Evolutionary conservation across 2,888 invertebrate species (phyloP).

Genomic region (Dasypolia templi): DNA sequence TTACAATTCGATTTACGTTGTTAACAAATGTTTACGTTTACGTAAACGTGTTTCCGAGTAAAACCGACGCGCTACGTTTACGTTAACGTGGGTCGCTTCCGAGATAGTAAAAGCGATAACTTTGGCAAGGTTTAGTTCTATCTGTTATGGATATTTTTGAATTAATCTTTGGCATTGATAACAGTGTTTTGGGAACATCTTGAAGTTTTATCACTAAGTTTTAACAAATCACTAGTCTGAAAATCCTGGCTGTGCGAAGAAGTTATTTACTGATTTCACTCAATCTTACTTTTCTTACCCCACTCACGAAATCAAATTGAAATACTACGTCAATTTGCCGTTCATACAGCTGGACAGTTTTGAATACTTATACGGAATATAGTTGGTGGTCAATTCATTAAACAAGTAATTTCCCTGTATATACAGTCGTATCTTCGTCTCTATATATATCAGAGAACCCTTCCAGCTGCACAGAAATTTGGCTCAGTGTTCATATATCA

Average conservation of each 20-base stretch:
- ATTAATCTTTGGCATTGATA: conserved; percentile 31
- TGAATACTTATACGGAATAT: not conserved
- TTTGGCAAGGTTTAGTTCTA: conserved; percentile 7
- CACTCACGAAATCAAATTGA: no score
- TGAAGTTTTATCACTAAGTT: conserved; percentile 7
- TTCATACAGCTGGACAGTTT: not conserved
- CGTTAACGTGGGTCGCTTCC: conserved; percentile 50
- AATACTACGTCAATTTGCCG: not conserved
- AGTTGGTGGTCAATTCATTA: not conserved
- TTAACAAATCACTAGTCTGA: not conserved
- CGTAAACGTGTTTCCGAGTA: conserved; percentile 29
- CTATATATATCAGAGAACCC: not conserved
- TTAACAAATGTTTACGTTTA: no score
- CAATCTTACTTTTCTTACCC: no score
- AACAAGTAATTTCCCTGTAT: not conserved
- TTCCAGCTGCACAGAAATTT: conserved; percentile 4
- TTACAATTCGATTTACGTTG: no score
- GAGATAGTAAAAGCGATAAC: conserved; percentile 34
- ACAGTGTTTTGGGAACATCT: conserved; percentile 18
- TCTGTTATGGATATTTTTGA: conserved; percentile 6
- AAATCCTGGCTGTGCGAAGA: not conserved
- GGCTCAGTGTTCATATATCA: conserved; percentile 29
- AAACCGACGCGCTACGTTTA: conserved; percentile 34
- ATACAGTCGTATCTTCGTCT: not conserved
- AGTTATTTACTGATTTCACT: no score